Percentiles rank a stretch among this genome's conserved stretches.
These are phyloP conservation scores for Disparrhopalites patrizii DNA, from an alignment of 2,888 invertebrate species.

Conservation along the genomic window DNA sequence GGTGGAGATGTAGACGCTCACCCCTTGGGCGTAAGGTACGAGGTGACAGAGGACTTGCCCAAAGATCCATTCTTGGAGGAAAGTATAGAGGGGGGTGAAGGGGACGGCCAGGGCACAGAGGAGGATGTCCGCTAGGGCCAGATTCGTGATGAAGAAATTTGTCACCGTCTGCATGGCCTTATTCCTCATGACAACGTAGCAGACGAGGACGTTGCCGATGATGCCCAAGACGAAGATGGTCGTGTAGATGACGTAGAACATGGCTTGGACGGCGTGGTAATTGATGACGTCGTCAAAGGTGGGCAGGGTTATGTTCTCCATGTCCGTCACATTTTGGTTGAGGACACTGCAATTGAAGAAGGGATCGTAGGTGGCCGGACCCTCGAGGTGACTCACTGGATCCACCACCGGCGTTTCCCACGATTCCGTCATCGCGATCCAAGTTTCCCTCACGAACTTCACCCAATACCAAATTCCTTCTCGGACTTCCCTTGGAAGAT, in stretches of 20 bases:
- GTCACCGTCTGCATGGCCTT: slow-evolving; percentile 97
- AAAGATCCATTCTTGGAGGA: slow-evolving; percentile 87
- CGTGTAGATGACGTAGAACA: slow-evolving; percentile 71
- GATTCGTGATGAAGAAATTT: slow-evolving; percentile 93
- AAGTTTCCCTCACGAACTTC: no score
- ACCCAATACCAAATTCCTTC: no score
- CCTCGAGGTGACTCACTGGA: not conserved
- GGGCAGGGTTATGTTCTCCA: not conserved
- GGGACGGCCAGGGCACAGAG: slow-evolving; percentile 91
- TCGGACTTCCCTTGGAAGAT: no score
- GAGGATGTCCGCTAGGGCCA: slow-evolving; percentile 91
- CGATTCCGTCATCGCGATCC: not conserved
- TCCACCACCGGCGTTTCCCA: not conserved
- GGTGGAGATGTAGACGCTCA: slow-evolving; percentile 95
- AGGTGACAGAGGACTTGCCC: slow-evolving; percentile 86
- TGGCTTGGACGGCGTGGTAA: slow-evolving; percentile 64
- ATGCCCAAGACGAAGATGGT: slow-evolving; percentile 82
- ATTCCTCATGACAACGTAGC: slow-evolving; percentile 88
- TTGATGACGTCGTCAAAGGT: slow-evolving; percentile 59
- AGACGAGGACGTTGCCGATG: slow-evolving; percentile 84
- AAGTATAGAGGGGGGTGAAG: slow-evolving; percentile 92
- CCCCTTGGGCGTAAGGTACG: slow-evolving; percentile 80
- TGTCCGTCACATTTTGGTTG: not conserved
- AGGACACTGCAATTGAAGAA: not conserved
- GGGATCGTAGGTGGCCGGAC: not conserved